A percentile compares a stretch with the other conserved stretches of the same genome.
Conservation (phyloP, 2,888 invertebrate genomes). For the Tenthredo livida region DNA sequence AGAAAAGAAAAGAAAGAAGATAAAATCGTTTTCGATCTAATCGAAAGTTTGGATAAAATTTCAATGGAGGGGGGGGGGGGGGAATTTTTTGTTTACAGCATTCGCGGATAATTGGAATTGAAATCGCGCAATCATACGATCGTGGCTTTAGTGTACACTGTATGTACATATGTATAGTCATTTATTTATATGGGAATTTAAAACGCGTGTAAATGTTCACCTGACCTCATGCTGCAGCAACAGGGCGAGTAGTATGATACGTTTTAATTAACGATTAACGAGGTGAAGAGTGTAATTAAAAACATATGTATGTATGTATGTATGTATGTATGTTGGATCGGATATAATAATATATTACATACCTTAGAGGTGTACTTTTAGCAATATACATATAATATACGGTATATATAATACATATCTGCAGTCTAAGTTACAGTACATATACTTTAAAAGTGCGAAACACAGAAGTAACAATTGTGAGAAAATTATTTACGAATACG, state of each 20-base stretch:
- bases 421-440: not conserved
- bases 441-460: not conserved
- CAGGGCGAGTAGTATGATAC: not conserved
- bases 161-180: not conserved
- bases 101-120: not conserved
- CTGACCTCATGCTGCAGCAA: not conserved
- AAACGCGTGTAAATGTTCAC: not conserved
- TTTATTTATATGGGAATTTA: not conserved
- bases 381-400: not conserved
- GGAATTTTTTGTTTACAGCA: not conserved
- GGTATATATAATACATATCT: not conserved
- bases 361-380: not conserved
- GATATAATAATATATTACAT: not conserved
- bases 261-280: conserved; percentile 30
- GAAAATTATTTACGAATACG: not conserved
- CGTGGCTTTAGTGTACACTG: no score
- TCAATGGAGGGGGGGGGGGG: not conserved
- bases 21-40: not conserved
- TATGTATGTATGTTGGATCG: not conserved
- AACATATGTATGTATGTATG: not conserved
- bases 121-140: not conserved
- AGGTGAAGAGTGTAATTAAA: conserved; percentile 34
- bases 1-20: not conserved
- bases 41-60: not conserved
- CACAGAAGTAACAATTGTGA: conserved; percentile 19